Evolutionary conservation across 1,140 invertebrate genomes (phyloP).

Genomic region (Druon quercuslanigerum): DNA sequence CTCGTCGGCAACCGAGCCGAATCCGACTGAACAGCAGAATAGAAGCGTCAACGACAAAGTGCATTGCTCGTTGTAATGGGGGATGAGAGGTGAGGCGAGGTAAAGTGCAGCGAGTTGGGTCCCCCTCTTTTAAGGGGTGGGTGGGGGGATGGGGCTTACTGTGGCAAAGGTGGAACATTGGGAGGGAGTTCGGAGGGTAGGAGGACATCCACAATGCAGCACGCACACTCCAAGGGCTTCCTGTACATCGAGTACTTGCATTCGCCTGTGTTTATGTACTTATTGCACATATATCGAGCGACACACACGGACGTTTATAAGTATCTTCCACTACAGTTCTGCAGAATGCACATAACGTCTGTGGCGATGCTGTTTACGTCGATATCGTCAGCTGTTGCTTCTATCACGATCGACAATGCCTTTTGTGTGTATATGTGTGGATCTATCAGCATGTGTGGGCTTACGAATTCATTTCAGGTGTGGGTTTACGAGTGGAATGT

Average conservation of each 20-base stretch:
- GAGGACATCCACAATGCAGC: constrained; percentile 57
- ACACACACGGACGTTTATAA: background rate
- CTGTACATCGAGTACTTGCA: constrained; percentile 33
- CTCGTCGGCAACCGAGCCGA: constrained; percentile 55
- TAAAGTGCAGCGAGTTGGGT: constrained; percentile 37
- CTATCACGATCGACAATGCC: constrained; percentile 44
- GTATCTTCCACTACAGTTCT: no score
- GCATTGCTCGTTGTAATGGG: constrained; percentile 56
- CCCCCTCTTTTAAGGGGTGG: constrained; percentile 9
- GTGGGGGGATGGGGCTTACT: constrained; percentile 37
- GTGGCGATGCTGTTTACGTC: background rate
- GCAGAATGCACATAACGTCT: no score
- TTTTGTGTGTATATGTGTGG: background rate
- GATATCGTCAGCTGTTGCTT: constrained; percentile 67
- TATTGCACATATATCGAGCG: no score
- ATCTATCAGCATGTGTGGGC: background rate
- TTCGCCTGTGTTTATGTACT: background rate
- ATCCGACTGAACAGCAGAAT: constrained; percentile 59
- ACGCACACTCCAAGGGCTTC: constrained; percentile 48
- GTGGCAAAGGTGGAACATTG: constrained; percentile 35
- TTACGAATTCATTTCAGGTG: background rate
- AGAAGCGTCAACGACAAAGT: constrained; percentile 54
- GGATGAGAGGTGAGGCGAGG: constrained; percentile 40
- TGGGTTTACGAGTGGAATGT: background rate
- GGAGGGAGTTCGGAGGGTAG: constrained; percentile 43